phyloP scores from a whole-genome alignment of 2,888 invertebrate genomes.

The Graphium colonna region DNA sequence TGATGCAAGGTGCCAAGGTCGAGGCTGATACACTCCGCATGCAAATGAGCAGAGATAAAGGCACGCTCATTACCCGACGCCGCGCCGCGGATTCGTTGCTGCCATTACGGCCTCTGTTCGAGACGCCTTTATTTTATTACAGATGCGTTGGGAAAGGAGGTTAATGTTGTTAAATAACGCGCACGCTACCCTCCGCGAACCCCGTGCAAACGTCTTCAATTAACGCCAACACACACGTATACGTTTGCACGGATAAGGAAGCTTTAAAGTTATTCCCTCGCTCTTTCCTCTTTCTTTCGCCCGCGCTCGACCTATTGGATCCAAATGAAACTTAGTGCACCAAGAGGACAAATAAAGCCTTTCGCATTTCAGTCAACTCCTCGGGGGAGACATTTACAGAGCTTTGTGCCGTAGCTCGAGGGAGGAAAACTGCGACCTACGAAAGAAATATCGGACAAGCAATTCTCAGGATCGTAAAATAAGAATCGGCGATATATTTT shows the following conservation, averaged over 20 bases:
- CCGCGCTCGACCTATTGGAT: conserved; percentile 9
- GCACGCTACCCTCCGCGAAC: conserved; percentile 65
- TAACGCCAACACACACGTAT: conserved; percentile 30
- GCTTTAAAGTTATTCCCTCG: conserved; percentile 22
- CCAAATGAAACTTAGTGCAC: conserved; percentile 14
- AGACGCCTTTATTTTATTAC: conserved; percentile 68
- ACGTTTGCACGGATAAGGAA: conserved; percentile 32
- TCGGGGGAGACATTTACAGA: conserved; percentile 18
- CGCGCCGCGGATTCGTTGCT: conserved; percentile 50
- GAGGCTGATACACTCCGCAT: conserved; percentile 65
- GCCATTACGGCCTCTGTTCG: conserved; percentile 60
- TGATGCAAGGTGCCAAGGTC: conserved; percentile 71
- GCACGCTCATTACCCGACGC: conserved; percentile 69
- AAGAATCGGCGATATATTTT: background rate
- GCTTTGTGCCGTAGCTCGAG: conserved; percentile 3
- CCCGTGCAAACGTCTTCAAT: conserved; percentile 43
- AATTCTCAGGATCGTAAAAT: background rate
- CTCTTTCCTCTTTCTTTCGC: conserved; percentile 24
- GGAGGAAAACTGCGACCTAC: conserved; percentile 10
- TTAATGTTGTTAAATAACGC: conserved; percentile 68
- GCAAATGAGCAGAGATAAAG: conserved; percentile 75
- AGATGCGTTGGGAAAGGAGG: conserved; percentile 69
- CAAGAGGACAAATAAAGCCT: conserved; percentile 17
- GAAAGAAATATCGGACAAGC: conserved; percentile 6
- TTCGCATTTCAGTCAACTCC: conserved; percentile 20